Evolutionary conservation across 2,113 vertebrate genomes (phyloP), one percentile per base, ranked within the genome.

Genomic region (Pyrgilauda ruficollis): DNA sequence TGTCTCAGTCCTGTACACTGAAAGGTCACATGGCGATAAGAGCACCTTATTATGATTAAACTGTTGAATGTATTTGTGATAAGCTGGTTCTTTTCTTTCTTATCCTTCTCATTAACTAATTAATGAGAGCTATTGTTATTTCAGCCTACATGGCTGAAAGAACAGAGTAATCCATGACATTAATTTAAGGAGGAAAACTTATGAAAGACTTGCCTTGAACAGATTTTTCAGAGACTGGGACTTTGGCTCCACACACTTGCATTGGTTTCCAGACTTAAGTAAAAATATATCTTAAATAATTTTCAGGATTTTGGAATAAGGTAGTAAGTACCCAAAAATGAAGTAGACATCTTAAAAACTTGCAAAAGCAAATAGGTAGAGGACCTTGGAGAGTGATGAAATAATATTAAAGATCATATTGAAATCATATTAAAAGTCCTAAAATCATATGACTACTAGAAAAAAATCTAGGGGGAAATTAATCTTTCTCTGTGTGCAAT

Each of bases 101-200:
- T 87, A 84, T 63, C 37, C 53, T 63, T 72, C 62, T 87, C 49
- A 84, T 78, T 90, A 93, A 56, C 78, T 86, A 80, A 80, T 55
- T 81, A 89, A 82, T 61, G 70, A 67, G 49, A 30, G 13, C 53
- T 82, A 39, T 19, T 84, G 27, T 85, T 91, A 21, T 86, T 93
- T 84, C 75, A 94, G 11, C 49, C 56, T 70, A 41, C 13, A 31
- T 37, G 35, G 10, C 44, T 76, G 62, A 85, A 93, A 72, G 21
- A 82, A 64, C 27, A 75, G 13, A 1, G 2, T 91, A 84, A 73
- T 58, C 53, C 30, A 66, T 83, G 2, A 76, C 44, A 67, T 81
- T 78, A 64, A 59, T 82, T 90, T 82, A 76, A 94, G 33, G 19
- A 74, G 26, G 20, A 74, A 49, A 84, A 23, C 31, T 78, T 56